Percentiles rank a stretch among this genome's conserved stretches.
phyloP scores from a whole-genome alignment of 1,140 invertebrate species.

The honey bee (Apis mellifera) region Amel_HAv3.1 CM009932.2:6564501-6565000 shows the following conservation, averaged over 20 bases:
- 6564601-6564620: constrained; percentile 82
- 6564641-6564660: constrained; percentile 82
- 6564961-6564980: constrained; percentile 80
- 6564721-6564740: not conserved
- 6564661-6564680: constrained; percentile 79
- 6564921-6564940: constrained; percentile 77
- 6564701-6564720: not conserved
- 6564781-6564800: too few relatives aligned
- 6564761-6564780: too few relatives aligned
- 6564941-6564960: constrained; percentile 78
- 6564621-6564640: constrained; percentile 74
- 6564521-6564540: constrained; percentile 83
- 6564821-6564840: too few relatives aligned
- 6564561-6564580: constrained; percentile 82
- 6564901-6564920: too few relatives aligned
- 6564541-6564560: constrained; percentile 84
- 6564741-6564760: not conserved
- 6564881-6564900: not conserved
- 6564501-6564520: constrained; percentile 80
- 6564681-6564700: constrained; percentile 77
- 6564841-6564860: too few relatives aligned
- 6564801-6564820: too few relatives aligned
- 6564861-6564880: too few relatives aligned
- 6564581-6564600: constrained; percentile 80
- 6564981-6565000: constrained; percentile 77